Evolutionary conservation across 2,113 vertebrate species (phyloP).

Genomic region (Channa maculata): DNA sequence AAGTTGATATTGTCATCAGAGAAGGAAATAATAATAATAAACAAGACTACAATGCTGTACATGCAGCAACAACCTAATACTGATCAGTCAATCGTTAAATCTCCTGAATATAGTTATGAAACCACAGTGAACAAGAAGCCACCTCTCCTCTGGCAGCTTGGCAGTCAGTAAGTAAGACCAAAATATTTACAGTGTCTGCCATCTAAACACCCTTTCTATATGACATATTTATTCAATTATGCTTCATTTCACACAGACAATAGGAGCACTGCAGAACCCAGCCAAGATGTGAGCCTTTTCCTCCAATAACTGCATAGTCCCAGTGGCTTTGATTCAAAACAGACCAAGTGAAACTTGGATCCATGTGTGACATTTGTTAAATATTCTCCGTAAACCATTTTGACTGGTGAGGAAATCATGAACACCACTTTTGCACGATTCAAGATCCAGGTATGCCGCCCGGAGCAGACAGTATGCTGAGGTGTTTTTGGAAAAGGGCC

Average conservation of each 20-base stretch:
- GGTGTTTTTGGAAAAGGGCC: slow-evolving; percentile 61
- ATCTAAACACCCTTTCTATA: slow-evolving; percentile 67
- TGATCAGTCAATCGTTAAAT: not conserved
- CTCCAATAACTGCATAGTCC: slow-evolving; percentile 56
- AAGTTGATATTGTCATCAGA: not conserved
- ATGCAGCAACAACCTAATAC: not conserved
- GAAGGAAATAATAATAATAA: not conserved
- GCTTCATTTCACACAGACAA: slow-evolving; percentile 64
- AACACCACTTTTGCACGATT: slow-evolving; percentile 63
- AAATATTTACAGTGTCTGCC: slow-evolving; percentile 77
- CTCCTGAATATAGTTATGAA: not conserved
- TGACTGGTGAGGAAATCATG: slow-evolving; percentile 70
- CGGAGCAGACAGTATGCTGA: slow-evolving; percentile 39
- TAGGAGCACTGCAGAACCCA: slow-evolving; percentile 28
- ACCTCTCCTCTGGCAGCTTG: slow-evolving; percentile 42
- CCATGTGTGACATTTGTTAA: slow-evolving; percentile 69
- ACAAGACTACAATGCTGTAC: not conserved
- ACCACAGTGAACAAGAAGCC: slow-evolving; percentile 14
- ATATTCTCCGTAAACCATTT: slow-evolving; percentile 63
- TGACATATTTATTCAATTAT: slow-evolving; percentile 78
- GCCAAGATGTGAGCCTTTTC: slow-evolving; percentile 70
- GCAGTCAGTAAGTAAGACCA: slow-evolving; percentile 43
- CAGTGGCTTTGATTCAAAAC: slow-evolving; percentile 71
- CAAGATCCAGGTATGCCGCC: slow-evolving; percentile 61
- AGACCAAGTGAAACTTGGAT: slow-evolving; percentile 59